A percentile compares a stretch with the other conserved stretches of the same genome.
Evolutionary conservation across 2,113 vertebrate genomes (phyloP).

Genomic region (Apistogramma diplotaenia): DNA sequence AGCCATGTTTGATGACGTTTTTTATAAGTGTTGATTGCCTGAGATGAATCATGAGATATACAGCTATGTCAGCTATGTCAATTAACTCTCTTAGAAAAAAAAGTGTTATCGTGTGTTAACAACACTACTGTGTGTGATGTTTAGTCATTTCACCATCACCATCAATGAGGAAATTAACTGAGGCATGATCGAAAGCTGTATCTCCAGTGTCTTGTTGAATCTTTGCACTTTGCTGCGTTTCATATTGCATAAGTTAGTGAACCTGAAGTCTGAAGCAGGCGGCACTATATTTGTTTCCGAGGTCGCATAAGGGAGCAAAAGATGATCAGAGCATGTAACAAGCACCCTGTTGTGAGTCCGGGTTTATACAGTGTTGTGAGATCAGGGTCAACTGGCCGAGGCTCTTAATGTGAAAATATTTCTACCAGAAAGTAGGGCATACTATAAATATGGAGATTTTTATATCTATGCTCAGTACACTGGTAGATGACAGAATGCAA

Average conservation of each 20-base stretch:
- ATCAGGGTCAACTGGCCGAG: conserved; percentile 22
- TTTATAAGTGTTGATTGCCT: conserved; percentile 38
- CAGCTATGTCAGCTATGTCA: conserved; percentile 48
- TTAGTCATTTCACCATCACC: conserved; percentile 58
- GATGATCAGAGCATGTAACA: conserved; percentile 42
- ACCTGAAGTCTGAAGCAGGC: conserved; percentile 9
- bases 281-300: conserved; percentile 17
- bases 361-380: conserved; percentile 37
- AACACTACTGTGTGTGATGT: conserved; percentile 60
- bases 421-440: conserved; percentile 30
- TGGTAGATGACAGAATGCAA: conserved; percentile 31
- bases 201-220: conserved; percentile 58
- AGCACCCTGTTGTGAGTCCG: conserved; percentile 46
- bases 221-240: conserved; percentile 59
- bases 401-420: conserved; percentile 50
- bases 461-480: conserved; percentile 36
- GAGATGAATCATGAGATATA: conserved; percentile 41
- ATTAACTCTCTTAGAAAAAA: conserved; percentile 38
- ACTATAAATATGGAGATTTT: conserved; percentile 39
- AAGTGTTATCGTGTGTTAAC: conserved; percentile 48
- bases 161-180: conserved; percentile 41
- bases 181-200: conserved; percentile 50
- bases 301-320: conserved; percentile 23
- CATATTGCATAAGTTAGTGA: conserved; percentile 8
- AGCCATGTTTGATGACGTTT: conserved; percentile 42